Base-by-base conservation (phyloP, 2,797 vertebrate species). In the Pangasius macronema region DNA sequence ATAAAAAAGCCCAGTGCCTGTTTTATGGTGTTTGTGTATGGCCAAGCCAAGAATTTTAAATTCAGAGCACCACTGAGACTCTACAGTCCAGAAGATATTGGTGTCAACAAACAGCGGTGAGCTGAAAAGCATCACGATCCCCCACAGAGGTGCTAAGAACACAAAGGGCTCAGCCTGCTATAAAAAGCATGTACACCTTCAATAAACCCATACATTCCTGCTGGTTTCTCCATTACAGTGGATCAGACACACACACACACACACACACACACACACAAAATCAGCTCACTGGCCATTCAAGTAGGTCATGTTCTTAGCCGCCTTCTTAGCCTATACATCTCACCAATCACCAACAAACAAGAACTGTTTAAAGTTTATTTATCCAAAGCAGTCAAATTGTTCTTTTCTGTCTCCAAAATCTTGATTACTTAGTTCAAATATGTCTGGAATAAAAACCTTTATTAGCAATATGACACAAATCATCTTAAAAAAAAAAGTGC, bases 121-220 rank as follows among this genome's bases (percentile, higher is more conserved):
- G 68, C 80, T 51, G 49, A 85, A 73, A n/a, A 49, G 72, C 9
- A 55, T 46, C 87, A 84, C 51, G 27, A 67, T 59, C 36, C 5
- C 30, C 22, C 46, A 72, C 76, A 76, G n/a, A 68, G 67, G 24
- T 36, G 57, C 65, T 67, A 36, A 70, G 27, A 67, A 30, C 53
- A 87, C 63, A 85, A 61, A 49, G 33, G 30, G 57, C 68, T 87
- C 59, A 85, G 10, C 53, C 70, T 67, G 36, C 65, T 86, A 87
- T 85, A 65, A 82, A 86, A 87, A 87, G 77, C 61, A 86, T 14
- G 8, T 13, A 82, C 83, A 86, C 80, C 82, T 67, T 51, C 10
- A 8, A 57, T 39, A 79, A 70, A 55, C 80, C 67, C 83, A 86
- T 59, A 83, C 57, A 68, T 88, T 84, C 55, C 49, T 85, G n/a